Percentiles rank a stretch among this genome's conserved stretches.
Evolutionary conservation across 2,888 invertebrate genomes (phyloP).

Genomic region (Dugesia japonica): DNA sequence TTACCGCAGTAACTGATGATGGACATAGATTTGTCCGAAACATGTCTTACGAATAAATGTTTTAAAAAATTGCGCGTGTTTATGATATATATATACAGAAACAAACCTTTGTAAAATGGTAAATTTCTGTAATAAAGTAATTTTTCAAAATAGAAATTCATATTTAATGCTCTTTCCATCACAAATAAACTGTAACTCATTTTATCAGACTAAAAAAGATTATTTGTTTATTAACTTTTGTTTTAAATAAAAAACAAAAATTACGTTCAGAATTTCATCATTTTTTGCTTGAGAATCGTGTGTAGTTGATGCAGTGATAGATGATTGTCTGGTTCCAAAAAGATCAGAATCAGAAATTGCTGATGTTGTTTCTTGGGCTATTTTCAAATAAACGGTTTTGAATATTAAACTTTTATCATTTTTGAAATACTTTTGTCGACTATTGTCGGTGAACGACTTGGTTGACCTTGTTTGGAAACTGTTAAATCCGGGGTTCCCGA

Average conservation of each 20-base stretch:
- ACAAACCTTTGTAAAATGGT: background rate
- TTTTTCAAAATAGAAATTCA: slow-evolving; percentile 46
- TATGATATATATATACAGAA: background rate
- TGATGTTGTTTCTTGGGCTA: slow-evolving; percentile 24
- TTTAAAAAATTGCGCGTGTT: too few relatives aligned
- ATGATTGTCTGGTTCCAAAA: background rate
- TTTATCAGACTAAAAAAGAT: slow-evolving; percentile 38
- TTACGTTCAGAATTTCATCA: slow-evolving; percentile 40
- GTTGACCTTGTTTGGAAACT: background rate
- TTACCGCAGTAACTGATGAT: background rate
- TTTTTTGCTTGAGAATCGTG: slow-evolving; percentile 36
- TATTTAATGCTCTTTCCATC: slow-evolving; percentile 46
- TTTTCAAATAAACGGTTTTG: background rate
- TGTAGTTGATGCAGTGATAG: background rate
- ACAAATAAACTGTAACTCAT: slow-evolving; percentile 42
- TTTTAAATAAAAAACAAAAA: too few relatives aligned
- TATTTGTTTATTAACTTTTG: too few relatives aligned
- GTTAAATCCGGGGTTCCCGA: background rate
- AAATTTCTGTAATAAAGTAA: slow-evolving; percentile 43
- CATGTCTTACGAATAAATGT: too few relatives aligned
- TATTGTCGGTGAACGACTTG: background rate
- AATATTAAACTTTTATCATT: background rate
- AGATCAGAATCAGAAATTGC: slow-evolving; percentile 14
- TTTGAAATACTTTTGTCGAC: background rate
- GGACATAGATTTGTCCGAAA: too few relatives aligned